A percentile compares a stretch with the other conserved stretches of the same genome.
Evolutionary conservation across 1,140 invertebrate species (phyloP).

Genomic region (Caenorhabditis remanei): DNA sequence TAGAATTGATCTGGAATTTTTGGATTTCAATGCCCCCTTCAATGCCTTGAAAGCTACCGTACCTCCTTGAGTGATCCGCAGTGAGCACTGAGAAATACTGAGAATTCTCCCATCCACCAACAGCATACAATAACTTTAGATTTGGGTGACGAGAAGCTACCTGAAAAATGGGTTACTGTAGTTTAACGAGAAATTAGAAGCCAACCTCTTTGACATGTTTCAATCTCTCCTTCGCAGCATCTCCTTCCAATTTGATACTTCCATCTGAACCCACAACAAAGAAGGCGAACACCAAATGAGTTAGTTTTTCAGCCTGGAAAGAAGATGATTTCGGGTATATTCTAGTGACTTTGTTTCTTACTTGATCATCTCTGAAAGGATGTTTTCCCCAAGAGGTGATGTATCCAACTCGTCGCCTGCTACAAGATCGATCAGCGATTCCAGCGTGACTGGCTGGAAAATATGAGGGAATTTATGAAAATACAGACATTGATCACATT

Average conservation of each 20-base stretch:
- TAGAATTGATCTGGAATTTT: slow-evolving; percentile 60
- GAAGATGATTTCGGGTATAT: not conserved
- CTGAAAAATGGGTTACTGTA: slow-evolving; percentile 28
- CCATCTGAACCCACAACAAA: slow-evolving; percentile 70
- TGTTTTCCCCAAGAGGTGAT: slow-evolving; percentile 73
- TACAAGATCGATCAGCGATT: slow-evolving; percentile 27
- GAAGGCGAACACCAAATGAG: slow-evolving; percentile 74
- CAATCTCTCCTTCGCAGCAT: slow-evolving; percentile 61
- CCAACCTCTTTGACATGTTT: slow-evolving; percentile 64
- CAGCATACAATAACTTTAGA: slow-evolving; percentile 71
- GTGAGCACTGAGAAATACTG: slow-evolving; percentile 71
- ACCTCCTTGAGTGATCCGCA: slow-evolving; percentile 64
- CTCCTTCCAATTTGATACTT: slow-evolving; percentile 62
- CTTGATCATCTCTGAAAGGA: slow-evolving; percentile 69
- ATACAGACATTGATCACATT: too few relatives aligned
- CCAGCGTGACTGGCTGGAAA: slow-evolving; percentile 6
- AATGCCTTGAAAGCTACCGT: not conserved
- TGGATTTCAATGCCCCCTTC: not conserved
- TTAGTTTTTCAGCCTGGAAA: slow-evolving; percentile 70
- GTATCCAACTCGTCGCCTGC: slow-evolving; percentile 70
- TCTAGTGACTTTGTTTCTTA: not conserved
- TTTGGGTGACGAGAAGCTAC: slow-evolving; percentile 63
- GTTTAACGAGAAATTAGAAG: not conserved
- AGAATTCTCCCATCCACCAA: slow-evolving; percentile 76
- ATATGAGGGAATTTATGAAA: not conserved